These are phyloP conservation scores for Thryonomys swinderianus DNA, from an alignment of 2,113 vertebrate species.

Conservation along the genomic window DNA sequence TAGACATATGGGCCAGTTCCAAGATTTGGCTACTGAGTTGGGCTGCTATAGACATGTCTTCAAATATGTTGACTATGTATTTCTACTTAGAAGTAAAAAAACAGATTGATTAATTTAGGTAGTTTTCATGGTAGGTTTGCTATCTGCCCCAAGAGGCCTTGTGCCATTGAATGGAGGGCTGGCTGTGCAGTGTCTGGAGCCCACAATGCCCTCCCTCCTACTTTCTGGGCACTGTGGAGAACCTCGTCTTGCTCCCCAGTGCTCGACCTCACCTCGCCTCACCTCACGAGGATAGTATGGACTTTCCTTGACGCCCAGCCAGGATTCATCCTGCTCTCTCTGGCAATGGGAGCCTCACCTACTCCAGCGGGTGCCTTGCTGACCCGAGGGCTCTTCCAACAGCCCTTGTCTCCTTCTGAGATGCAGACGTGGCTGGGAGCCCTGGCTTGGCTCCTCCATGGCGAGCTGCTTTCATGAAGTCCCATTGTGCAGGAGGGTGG, in stretches of 20 bases:
- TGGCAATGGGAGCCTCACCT: too few species aligned
- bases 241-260: rapidly evolving
- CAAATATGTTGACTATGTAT: not conserved
- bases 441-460: too few species aligned
- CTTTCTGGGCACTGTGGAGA: too few species aligned
- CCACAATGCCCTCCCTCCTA: not conserved
- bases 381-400: too few species aligned
- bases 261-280: too few species aligned
- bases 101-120: not conserved
- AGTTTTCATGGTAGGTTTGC: not conserved
- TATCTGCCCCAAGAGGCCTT: not conserved
- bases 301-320: not conserved
- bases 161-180: too few species aligned
- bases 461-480: too few species aligned
- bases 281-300: too few species aligned
- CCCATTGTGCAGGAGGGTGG: too few species aligned
- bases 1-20: not conserved
- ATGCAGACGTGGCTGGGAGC: too few species aligned
- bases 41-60: not conserved
- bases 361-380: too few species aligned
- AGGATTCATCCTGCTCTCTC: not conserved
- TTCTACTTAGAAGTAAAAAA: not conserved
- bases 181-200: not conserved
- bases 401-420: too few species aligned
- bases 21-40: not conserved